Conservation (phyloP, 2,113 vertebrate species). For the Rafetus swinhoei region DNA sequence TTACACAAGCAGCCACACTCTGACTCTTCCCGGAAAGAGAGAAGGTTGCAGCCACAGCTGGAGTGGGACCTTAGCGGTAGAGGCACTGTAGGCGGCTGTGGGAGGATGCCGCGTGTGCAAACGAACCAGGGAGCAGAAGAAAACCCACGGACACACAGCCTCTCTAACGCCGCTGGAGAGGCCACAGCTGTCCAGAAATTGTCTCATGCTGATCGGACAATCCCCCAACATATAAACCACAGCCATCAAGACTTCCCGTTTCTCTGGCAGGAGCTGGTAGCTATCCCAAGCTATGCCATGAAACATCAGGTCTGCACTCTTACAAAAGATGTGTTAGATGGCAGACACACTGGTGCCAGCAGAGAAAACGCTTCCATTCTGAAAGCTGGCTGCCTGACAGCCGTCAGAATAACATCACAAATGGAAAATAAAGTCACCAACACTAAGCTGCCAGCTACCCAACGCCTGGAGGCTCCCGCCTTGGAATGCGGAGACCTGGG, state of each 20-base stretch:
- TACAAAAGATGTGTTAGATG: not conserved
- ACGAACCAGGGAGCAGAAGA: not conserved
- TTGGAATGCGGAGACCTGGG: not conserved
- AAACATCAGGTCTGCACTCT: not conserved
- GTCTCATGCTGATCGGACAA: not conserved
- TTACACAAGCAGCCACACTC: not conserved
- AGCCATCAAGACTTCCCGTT: not conserved
- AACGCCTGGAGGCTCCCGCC: not conserved
- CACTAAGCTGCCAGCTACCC: not conserved
- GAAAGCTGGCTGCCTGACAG: not conserved
- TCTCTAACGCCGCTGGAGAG: not conserved
- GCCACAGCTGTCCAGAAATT: accelerated
- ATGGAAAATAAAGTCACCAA: not conserved
- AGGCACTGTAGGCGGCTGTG: accelerated
- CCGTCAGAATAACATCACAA: not conserved
- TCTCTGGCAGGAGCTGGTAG: not conserved
- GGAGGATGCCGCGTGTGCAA: accelerated
- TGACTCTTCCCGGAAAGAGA: accelerated
- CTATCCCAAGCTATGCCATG: not conserved
- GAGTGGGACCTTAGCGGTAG: not conserved
- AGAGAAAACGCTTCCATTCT: not conserved
- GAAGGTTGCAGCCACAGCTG: not conserved
- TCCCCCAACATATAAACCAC: not conserved
- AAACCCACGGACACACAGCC: accelerated
- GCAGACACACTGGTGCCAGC: not conserved